A percentile compares a stretch with the other conserved stretches of the same genome.
Conservation (phyloP, 2,888 invertebrate genomes). For the Holacanthella duospinosa region DNA sequence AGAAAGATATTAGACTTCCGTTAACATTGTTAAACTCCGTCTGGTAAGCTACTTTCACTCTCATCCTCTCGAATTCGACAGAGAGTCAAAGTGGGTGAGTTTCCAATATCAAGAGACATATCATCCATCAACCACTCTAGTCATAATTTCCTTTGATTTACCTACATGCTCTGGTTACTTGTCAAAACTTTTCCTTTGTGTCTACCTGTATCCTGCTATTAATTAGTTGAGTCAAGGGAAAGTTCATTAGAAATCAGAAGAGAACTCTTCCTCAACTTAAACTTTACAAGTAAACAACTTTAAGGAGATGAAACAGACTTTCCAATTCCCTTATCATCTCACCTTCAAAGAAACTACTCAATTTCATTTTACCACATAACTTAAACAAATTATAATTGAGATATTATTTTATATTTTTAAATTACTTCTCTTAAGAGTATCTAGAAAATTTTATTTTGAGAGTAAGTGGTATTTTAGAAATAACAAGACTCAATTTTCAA, state of each 20-base stretch:
- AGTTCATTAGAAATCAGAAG: neutral
- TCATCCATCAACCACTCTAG: neutral
- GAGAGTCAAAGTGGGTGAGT: no score
- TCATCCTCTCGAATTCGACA: no score
- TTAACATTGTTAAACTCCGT: no score
- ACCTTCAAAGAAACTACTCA: neutral
- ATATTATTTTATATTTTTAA: no score
- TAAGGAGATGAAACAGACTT: neutral
- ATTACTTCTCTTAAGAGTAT: no score
- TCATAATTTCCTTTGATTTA: neutral
- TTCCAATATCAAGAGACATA: neutral
- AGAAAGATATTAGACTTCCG: no score
- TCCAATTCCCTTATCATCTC: neutral
- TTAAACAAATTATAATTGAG: neutral
- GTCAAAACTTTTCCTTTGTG: neutral
- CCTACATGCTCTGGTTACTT: neutral
- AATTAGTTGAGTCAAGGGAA: neutral
- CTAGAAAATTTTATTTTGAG: no score
- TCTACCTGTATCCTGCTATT: neutral
- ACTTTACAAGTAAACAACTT: neutral
- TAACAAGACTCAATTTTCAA: no score
- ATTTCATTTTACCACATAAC: neutral
- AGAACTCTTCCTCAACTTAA: no score
- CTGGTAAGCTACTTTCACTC: no score
- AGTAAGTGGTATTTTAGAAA: no score